Evolutionary conservation across 2,113 vertebrate species (phyloP), one percentile per base, ranked within the genome.

Genomic region (Atlantisia rogersi): DNA sequence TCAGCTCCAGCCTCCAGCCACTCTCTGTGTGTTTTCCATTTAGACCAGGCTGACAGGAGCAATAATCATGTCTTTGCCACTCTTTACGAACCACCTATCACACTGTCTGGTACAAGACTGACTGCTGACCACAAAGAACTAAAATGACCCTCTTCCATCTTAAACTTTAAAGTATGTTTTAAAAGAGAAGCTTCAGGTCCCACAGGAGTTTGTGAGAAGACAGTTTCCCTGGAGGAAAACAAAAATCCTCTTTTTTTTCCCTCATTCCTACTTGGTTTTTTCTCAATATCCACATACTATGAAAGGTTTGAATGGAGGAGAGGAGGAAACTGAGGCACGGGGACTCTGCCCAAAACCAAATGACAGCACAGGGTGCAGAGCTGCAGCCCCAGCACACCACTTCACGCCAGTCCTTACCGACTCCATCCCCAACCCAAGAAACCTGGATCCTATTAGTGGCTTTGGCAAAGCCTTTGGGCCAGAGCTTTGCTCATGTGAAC

Each of bases 401-500:
- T 68, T 46, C 17, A 5, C 6, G 3, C 14, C 3, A 4, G 62
- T 83, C 84, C 68, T 9, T 6, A 2, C 6, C 19, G 5, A 15
- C 63, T n/a, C 64, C 5, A 3, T 44, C 46, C 59, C 68, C 0
- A 0, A 62, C 26, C n/a, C 40, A 0, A 9, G 78, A 92, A 87
- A 64, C 67, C 96, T 96, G 95, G 85, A 95, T 96, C 88, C 85
- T 40, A 93, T 97, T 77, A 94, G 90, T 56, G 88, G 82, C 90
- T 93, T 96, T 96, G 94, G 92, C 94, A 96, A 63, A 39, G 82
- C 2, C 70, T 67, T 21, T 2, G 78, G 82, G 74, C 44, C 31
- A 19, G 74, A 2, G 5, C 50, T 77, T 8, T 32, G 71, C 84
- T 93, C 31, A 7, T 35, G 80, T 35, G 76, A 82, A 28, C 15